phyloP scores from a whole-genome alignment of 2,888 invertebrate species.

The Sympetrum striolatum region DNA sequence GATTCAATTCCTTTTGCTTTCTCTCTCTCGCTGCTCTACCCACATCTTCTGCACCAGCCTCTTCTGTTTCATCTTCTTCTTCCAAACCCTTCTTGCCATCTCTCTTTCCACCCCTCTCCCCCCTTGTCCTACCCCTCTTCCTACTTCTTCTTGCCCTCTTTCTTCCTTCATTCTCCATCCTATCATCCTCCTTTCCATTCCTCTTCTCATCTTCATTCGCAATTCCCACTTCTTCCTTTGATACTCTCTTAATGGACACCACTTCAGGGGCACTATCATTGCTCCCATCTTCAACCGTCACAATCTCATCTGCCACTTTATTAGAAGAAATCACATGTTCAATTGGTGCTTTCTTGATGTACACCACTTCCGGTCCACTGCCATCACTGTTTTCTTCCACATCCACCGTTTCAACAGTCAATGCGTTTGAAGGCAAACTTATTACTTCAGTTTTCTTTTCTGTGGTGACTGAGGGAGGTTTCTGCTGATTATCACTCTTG shows the following conservation, averaged over 20 bases:
- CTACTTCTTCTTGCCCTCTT: neutral
- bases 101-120: neutral
- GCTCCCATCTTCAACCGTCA: constrained; percentile 50
- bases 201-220: neutral
- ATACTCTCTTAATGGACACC: constrained; percentile 57
- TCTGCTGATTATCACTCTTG: neutral
- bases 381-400: constrained; percentile 56
- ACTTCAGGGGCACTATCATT: constrained; percentile 65
- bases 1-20: constrained; percentile 49
- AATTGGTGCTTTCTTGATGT: constrained; percentile 55
- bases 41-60: neutral
- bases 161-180: neutral
- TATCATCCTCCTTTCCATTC: neutral
- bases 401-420: neutral
- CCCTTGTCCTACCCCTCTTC: neutral
- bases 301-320: neutral
- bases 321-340: constrained; percentile 40
- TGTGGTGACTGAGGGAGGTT: neutral
- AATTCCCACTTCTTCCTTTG: constrained; percentile 50
- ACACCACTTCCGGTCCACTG: constrained; percentile 63
- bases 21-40: neutral
- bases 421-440: neutral
- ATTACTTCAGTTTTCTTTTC: neutral
- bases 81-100: neutral
- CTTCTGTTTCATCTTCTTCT: neutral